phyloP scores from a whole-genome alignment of 2,113 vertebrate genomes.

The Petromus typicus region DNA sequence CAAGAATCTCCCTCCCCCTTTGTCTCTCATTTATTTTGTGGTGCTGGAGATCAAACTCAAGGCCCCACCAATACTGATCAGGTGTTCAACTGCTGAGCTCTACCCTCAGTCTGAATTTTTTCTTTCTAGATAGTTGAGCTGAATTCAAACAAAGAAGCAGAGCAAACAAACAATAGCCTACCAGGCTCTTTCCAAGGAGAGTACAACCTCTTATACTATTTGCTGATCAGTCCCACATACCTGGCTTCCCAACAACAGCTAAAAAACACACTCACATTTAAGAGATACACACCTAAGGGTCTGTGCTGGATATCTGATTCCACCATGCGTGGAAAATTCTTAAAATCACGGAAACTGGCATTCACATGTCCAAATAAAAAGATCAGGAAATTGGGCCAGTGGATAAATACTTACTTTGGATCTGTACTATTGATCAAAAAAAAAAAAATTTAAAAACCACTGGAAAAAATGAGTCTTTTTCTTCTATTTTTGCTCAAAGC shows the following conservation, averaged over 20 bases:
- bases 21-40: background rate
- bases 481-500: slow-evolving; percentile 58
- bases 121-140: background rate
- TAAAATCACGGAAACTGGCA: slow-evolving; percentile 28
- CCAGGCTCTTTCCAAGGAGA: background rate
- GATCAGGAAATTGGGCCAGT: background rate
- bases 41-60: background rate
- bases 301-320: background rate
- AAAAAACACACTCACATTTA: background rate
- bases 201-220: background rate
- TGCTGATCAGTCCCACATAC: background rate
- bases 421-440: slow-evolving; percentile 18
- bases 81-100: background rate
- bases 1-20: background rate
- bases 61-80: background rate
- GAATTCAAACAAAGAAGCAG: slow-evolving; percentile 16
- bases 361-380: background rate
- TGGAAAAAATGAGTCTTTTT: slow-evolving; percentile 61
- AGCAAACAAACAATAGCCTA: background rate
- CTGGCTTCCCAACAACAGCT: background rate
- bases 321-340: background rate
- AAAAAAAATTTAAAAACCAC: background rate
- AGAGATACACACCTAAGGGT: background rate
- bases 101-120: background rate
- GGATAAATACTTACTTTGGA: slow-evolving; percentile 63